phyloP scores from a whole-genome alignment of 1,140 invertebrate genomes.

The Heliconius hewitsoni region DNA sequence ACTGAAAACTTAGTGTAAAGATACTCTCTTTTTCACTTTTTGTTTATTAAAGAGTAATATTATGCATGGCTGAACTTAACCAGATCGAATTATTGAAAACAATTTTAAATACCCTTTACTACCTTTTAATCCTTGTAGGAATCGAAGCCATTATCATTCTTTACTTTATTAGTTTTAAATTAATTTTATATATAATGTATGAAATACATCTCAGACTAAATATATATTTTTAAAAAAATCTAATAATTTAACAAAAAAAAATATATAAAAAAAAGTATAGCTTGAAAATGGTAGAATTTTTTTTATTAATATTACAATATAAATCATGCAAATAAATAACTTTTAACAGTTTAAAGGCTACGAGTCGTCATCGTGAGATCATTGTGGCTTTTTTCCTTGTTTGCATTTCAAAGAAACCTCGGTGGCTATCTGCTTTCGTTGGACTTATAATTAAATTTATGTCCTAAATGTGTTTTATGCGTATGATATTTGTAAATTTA shows the following conservation, averaged over 20 bases:
- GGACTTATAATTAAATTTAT: not conserved
- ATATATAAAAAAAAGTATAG: not conserved
- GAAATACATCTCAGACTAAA: not conserved
- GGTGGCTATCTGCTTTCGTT: not conserved
- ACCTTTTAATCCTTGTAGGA: too few relatives aligned
- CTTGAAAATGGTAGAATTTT: not conserved
- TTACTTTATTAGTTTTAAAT: too few relatives aligned
- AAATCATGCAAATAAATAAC: not conserved
- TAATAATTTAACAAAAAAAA: too few relatives aligned
- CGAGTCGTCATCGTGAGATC: constrained; percentile 11
- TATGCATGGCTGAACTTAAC: too few relatives aligned
- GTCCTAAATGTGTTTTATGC: not conserved
- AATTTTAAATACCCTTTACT: too few relatives aligned
- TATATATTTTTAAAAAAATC: not conserved
- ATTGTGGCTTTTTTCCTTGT: constrained; percentile 13
- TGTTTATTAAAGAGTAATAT: too few relatives aligned
- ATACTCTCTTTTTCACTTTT: too few relatives aligned
- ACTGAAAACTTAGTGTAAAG: too few relatives aligned
- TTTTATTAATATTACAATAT: not conserved
- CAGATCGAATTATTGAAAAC: too few relatives aligned
- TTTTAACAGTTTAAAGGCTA: not conserved
- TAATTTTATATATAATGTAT: too few relatives aligned
- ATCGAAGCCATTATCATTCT: too few relatives aligned
- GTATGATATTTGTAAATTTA: not conserved
- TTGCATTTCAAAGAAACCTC: constrained; percentile 20